Conservation (phyloP, 2,113 vertebrate genomes). For the Melanerpes formicivorus region DNA sequence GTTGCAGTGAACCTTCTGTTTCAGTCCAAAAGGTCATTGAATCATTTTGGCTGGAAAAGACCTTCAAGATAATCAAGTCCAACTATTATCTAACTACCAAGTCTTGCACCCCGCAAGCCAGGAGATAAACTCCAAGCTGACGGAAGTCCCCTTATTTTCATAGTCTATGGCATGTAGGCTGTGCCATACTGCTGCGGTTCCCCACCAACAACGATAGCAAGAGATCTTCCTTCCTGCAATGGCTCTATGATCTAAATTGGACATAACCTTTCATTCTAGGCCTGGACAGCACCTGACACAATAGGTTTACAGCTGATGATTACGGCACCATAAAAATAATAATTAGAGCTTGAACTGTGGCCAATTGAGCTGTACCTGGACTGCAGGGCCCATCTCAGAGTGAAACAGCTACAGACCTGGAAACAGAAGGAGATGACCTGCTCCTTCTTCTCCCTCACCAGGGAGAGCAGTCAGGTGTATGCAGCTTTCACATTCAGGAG, state of each 20-base stretch:
- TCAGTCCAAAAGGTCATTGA: background rate
- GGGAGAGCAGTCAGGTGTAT: background rate
- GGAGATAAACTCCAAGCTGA: background rate
- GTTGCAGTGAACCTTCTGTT: background rate
- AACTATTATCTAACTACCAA: too few relatives aligned
- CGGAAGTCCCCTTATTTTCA: background rate
- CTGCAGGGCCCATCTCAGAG: background rate
- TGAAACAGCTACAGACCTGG: background rate
- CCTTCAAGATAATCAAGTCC: too few relatives aligned
- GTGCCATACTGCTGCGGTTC: background rate
- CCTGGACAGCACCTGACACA: background rate
- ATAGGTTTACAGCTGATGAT: background rate
- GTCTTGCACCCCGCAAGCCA: background rate
- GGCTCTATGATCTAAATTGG: background rate
- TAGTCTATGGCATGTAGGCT: accelerated
- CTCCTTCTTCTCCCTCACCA: background rate
- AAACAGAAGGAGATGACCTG: background rate
- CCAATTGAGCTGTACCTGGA: background rate
- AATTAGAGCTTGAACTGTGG: background rate
- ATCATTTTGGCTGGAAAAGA: too few relatives aligned
- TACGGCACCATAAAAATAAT: background rate
- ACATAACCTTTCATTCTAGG: background rate
- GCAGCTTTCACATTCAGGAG: background rate
- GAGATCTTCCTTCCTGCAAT: background rate
- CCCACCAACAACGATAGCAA: background rate